A percentile compares a stretch with the other conserved stretches of the same genome.
phyloP scores from a whole-genome alignment of 2,113 vertebrate species.

The Centropus bengalensis region DNA sequence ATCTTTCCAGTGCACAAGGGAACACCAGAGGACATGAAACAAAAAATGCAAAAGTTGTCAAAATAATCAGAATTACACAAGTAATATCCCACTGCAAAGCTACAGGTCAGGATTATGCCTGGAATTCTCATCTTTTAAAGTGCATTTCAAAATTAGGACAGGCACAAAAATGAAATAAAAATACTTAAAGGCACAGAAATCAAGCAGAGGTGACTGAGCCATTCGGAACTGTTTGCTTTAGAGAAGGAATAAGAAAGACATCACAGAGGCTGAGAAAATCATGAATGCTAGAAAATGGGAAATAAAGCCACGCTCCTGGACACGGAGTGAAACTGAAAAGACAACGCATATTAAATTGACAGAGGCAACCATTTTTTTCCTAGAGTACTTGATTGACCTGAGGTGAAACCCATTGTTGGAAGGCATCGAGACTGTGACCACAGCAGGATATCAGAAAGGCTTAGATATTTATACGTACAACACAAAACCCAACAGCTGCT shows the following conservation, averaged over 20 bases:
- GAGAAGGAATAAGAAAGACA: background rate
- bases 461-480: background rate
- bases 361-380: background rate
- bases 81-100: background rate
- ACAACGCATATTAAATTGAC: background rate
- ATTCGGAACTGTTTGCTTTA: background rate
- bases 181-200: background rate
- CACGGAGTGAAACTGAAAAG: background rate
- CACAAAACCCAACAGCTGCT: background rate
- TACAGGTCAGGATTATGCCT: background rate
- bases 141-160: background rate
- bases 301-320: background rate
- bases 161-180: background rate
- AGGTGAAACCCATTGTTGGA: constrained; percentile 6
- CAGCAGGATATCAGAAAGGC: background rate
- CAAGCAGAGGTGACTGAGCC: background rate
- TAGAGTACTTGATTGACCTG: background rate
- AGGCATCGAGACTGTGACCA: background rate
- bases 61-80: background rate
- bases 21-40: background rate
- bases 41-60: background rate
- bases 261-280: background rate
- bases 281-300: background rate
- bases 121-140: background rate
- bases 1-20: background rate